Evolutionary conservation across 2,888 invertebrate genomes (phyloP).

Genomic region (Lathronympha strigana): DNA sequence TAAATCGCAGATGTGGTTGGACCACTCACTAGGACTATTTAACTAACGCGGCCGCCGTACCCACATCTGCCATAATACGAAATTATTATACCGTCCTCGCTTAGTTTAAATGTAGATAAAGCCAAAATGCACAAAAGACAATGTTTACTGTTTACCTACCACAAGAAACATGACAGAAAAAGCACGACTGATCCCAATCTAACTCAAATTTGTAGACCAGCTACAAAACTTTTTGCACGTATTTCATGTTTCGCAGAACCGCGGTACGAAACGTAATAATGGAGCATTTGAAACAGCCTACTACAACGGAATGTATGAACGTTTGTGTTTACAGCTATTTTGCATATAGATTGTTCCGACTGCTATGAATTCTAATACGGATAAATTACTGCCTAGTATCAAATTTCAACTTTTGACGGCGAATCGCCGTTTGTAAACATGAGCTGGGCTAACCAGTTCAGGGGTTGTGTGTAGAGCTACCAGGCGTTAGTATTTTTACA

Average conservation of each 20-base stretch:
- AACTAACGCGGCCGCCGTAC: no score
- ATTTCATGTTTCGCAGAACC: constrained; percentile 38
- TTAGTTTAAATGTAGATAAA: background rate
- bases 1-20: no score
- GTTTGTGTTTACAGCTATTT: constrained; percentile 43
- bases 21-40: no score
- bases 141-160: no score
- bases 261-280: constrained; percentile 37
- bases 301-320: constrained; percentile 41
- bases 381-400: constrained; percentile 47
- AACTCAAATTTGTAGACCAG: constrained; percentile 15
- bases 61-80: no score
- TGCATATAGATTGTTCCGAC: constrained; percentile 53
- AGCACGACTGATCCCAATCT: constrained; percentile 17
- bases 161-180: background rate
- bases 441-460: constrained; percentile 51
- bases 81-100: background rate
- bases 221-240: constrained; percentile 33
- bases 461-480: constrained; percentile 38
- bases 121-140: background rate
- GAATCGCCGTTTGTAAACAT: constrained; percentile 41
- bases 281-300: constrained; percentile 38
- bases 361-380: constrained; percentile 45
- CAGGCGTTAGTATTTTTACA: background rate
- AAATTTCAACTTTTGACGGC: constrained; percentile 56